Percentiles rank a stretch among this genome's conserved stretches.
Evolutionary conservation across 2,888 invertebrate genomes (phyloP).

Genomic region (Biston betularia): DNA sequence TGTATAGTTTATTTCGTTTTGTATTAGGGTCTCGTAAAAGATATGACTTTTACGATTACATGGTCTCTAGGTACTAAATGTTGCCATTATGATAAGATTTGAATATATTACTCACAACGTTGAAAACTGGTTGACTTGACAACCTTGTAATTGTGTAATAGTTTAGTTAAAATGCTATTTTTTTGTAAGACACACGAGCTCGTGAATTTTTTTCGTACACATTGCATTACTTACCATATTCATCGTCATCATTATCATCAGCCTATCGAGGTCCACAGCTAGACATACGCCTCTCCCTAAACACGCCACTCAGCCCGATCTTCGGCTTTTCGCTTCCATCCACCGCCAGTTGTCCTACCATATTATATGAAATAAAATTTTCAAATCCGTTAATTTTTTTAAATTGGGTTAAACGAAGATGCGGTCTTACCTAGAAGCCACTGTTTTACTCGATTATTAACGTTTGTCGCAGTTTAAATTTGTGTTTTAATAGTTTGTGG

Average conservation of each 20-base stretch:
- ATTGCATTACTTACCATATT: neutral
- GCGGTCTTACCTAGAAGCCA: neutral
- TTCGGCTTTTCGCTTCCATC: too few relatives aligned
- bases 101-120: conserved; percentile 43
- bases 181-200: conserved; percentile 1
- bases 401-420: neutral
- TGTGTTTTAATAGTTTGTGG: too few relatives aligned
- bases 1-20: conserved; percentile 22
- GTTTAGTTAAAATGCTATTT: conserved; percentile 26
- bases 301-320: too few relatives aligned
- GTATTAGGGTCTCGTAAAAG: conserved; percentile 28
- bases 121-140: conserved; percentile 31
- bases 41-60: conserved; percentile 34
- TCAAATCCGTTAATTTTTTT: too few relatives aligned
- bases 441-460: neutral
- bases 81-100: conserved; percentile 37
- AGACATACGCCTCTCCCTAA: too few relatives aligned
- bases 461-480: too few relatives aligned
- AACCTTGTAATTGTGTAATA: conserved; percentile 30
- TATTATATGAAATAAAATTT: too few relatives aligned
- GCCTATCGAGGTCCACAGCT: too few relatives aligned
- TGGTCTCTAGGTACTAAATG: conserved; percentile 33
- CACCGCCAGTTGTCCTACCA: too few relatives aligned
- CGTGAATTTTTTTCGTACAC: neutral
- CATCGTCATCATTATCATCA: too few relatives aligned